A percentile compares a stretch with the other conserved stretches of the same genome.
Conservation (phyloP, 2,113 vertebrate genomes). For the Taxidea taxus region DNA sequence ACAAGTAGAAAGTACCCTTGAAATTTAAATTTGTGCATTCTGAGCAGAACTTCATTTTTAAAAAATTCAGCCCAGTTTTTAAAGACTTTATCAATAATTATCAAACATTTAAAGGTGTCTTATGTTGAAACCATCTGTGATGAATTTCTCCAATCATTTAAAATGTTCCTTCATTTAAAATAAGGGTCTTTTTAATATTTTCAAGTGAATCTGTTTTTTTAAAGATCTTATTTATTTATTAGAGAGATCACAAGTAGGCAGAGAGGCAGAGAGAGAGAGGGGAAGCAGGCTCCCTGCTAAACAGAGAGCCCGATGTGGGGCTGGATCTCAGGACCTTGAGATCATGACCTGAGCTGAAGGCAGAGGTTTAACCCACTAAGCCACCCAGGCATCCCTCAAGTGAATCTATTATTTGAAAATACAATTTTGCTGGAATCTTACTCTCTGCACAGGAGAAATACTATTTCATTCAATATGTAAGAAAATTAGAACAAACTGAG, state of each 20-base stretch:
- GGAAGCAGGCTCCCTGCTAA: too few relatives aligned
- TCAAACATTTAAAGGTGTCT: not conserved
- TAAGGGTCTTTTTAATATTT: not conserved
- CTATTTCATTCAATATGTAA: conserved; percentile 4
- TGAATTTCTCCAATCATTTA: not conserved
- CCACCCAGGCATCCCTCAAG: not conserved
- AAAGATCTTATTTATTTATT: not conserved
- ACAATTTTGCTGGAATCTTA: not conserved
- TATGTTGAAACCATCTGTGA: not conserved
- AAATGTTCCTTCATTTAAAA: not conserved
- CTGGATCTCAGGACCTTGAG: too few relatives aligned
- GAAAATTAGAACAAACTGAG: conserved; percentile 13
- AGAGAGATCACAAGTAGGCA: too few relatives aligned
- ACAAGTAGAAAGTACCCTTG: not conserved
- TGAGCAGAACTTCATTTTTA: not conserved
- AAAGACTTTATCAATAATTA: not conserved
- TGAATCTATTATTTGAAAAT: conserved; percentile 40
- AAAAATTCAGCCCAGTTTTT: not conserved
- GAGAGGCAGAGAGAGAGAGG: too few relatives aligned
- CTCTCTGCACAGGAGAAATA: not conserved
- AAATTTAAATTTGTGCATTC: not conserved
- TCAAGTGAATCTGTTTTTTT: conserved; percentile 29
- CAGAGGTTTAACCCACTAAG: too few relatives aligned
- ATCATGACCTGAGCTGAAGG: too few relatives aligned
- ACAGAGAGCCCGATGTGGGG: too few relatives aligned